Conservation (phyloP, 2,888 invertebrate genomes). For the Leptopilina drosophilae region DNA sequence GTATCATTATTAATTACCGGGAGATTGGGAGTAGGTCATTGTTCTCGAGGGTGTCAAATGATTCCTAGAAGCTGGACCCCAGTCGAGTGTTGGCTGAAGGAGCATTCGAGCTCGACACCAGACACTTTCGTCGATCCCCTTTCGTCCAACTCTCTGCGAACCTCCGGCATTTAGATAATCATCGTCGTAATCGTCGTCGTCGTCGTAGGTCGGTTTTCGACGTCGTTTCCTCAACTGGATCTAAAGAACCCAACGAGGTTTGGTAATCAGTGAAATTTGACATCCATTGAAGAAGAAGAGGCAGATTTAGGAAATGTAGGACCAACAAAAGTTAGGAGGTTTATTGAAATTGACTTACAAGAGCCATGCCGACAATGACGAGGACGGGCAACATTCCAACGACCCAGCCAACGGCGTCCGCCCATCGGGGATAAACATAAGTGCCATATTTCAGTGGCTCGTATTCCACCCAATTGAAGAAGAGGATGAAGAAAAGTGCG, state of each 20-base stretch:
- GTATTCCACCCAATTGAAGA: slow-evolving; percentile 89
- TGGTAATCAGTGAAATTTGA: no score
- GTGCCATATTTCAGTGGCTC: slow-evolving; percentile 85
- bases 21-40: slow-evolving; percentile 65
- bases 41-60: slow-evolving; percentile 73
- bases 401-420: slow-evolving; percentile 87
- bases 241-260: slow-evolving; percentile 53
- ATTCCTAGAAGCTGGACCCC: slow-evolving; percentile 81
- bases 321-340: no score
- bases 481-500: slow-evolving; percentile 86
- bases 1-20: slow-evolving; percentile 70
- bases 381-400: slow-evolving; percentile 86
- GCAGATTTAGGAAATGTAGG: no score
- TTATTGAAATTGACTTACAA: slow-evolving; percentile 65
- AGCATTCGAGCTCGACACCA: slow-evolving; percentile 79
- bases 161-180: slow-evolving; percentile 59
- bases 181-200: slow-evolving; percentile 67
- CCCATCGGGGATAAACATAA: slow-evolving; percentile 89
- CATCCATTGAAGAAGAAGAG: no score
- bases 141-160: slow-evolving; percentile 51
- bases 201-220: slow-evolving; percentile 63
- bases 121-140: slow-evolving; percentile 55
- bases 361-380: slow-evolving; percentile 79
- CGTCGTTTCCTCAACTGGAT: slow-evolving; percentile 63
- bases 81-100: slow-evolving; percentile 84